Base-by-base conservation (phyloP, 2,888 invertebrate species). In the Malacosoma neustria region DNA sequence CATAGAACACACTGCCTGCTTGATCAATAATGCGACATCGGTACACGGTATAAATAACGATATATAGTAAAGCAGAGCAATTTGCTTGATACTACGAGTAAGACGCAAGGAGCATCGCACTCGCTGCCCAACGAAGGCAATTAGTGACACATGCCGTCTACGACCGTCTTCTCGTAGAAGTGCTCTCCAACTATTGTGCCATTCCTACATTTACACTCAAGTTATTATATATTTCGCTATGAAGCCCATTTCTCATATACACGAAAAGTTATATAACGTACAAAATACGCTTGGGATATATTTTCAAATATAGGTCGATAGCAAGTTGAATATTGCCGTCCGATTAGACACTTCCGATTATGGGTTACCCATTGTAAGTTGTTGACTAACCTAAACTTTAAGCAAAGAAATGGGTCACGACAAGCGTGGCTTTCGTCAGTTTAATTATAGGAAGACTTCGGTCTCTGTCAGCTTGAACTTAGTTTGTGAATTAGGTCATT, bases 401-500 rank as follows among this genome's bases (percentile, higher is more conserved):
- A 51, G 51, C 49, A 54, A 58, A 56, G 50, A 56, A 51, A 42
- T 49, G 43, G 41, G 43, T 43, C 35, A 41, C 46, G 37, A 35
- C 33, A 33, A 34, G 31, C 44, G 40, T 56, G 61, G 59, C 66
- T 59, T 62, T 64, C 58, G 53, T 63, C 60, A 57, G 57, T 66
- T 68, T 75, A 74, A 75, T 74, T 74, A 69, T 59, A 64, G 64
- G 63, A 59, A 52, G 57, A 57, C 52, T 57, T 61, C 62, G 60
- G 61, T 61, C 68, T 67, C 61, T 51, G 60, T 60, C 43, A 51
- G 58, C 47, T 56, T 55, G 51, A 57, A 56, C 57, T 63, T 65
- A 64, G 65, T 71, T 60, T 62, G 68, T 70, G 73, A 75, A 77
- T 76, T 79, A 72, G 65, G 61, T 60, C 61, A 59, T 62, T 60